Base-by-base conservation (phyloP, 1,140 invertebrate species). In the Penaeus indicus region DNA sequence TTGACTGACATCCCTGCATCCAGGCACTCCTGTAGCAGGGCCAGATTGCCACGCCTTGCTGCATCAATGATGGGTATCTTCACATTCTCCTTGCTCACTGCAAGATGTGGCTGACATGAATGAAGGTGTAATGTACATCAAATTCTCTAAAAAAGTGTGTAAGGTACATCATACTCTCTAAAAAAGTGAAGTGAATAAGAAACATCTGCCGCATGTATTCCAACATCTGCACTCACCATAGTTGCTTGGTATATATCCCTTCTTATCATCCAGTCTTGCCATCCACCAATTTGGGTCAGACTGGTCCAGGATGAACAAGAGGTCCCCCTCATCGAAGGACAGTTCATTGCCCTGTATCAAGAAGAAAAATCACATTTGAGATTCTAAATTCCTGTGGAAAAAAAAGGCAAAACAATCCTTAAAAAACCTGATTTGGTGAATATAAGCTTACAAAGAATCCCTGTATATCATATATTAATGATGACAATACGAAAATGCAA, bases 61-160 rank as follows among this genome's bases (percentile, higher is more conserved):
- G 95, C 95, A 92, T 96, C 96, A 91, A 96, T 95, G 32, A 96
- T 91, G 22, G 96, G 95, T 88, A 94, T 93, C 84, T 95, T 93
- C 75, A 96, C 93, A 89, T 94, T 93, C 92, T 95, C 94, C 93
- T 92, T 82, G 64, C 94, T 94, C 84, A 95, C 95, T 96, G 91
- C 19, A 93, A 92, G 90, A 85, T 69, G 27, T 60, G 86, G 81
- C 11, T n/a, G 16, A 21, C 8, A 75, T 19, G 22, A 75, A 3
- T 32, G 38, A 18, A 75, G 22, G 69, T 75, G 27, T 75, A 32
- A 72, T 10, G 69, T 72, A 27, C n/a, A 72, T 27, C 69, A 72
- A 38, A 13, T 13, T 3, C 47, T 54, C 8, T 13, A 54, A 1
- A 54, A 10, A 54, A 54, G 13, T 8, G n/a, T 75, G 27, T 75